Evolutionary conservation across 2,113 vertebrate species (phyloP), one percentile per base, ranked within the genome.

Genomic region (Callionymus lyra): DNA sequence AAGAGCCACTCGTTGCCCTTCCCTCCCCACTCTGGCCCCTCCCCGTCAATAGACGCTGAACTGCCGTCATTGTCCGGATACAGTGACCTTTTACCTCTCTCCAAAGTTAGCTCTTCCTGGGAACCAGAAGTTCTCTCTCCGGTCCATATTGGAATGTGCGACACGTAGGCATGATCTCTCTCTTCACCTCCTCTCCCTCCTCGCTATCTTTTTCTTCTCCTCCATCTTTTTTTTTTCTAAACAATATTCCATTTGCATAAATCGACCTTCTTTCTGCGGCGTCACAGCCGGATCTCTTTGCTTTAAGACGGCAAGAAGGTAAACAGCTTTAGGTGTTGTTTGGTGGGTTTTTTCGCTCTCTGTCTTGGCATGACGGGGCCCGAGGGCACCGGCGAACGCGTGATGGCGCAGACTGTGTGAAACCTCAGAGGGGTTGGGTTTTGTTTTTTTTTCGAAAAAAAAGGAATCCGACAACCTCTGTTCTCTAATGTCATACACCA

Each of bases 21-120:
- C 86, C 85, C 85, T 87, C 79, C 86, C 84, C 81, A n/a, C n/a
- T n/a, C 74, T 66, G 78, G 82, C 80, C 81, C 82, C 79, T 85
- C 82, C 82, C 83, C 77, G 50, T 86, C 85, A 85, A 83, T 83
- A 87, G 86, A 80, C 76, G 79, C 66, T 82, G 80, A 83, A 85
- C 81, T 82, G 80, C 84, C 84, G 79, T 85, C 84, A 86, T 87
- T 87, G 85, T 86, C 74, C 79, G 63, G 41, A 83, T 79, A 84
- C 74, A 83, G 67, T 77, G 79, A 84, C 80, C 87, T 87, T 72
- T 76, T 82, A 81, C 81, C 74, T 75, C 74, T 75, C 64, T 52
- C 79, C 76, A 56, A 76, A 83, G 79, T 79, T 66, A 59, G 59
- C 42, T 53, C 81, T 80, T 82, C 83, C 79, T 80, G 59, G 81